Base-by-base conservation (phyloP, 2,797 vertebrate genomes). In the Micropoecilia bifurca region DNA sequence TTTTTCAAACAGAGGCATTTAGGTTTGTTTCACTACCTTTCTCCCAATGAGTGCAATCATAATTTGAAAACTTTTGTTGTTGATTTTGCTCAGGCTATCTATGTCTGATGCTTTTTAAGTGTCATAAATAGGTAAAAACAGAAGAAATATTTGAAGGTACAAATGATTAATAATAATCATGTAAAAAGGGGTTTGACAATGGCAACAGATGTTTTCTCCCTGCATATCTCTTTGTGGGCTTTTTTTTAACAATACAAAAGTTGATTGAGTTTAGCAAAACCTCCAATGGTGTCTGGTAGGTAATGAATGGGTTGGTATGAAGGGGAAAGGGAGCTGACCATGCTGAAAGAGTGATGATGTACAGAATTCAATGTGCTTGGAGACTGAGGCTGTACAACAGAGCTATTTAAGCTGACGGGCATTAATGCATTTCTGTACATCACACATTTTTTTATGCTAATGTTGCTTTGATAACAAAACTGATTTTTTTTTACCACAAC, bases 301-400 rank as follows among this genome's bases (percentile, higher is more conserved):
- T 59, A 28, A 59, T 59, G 12, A 14, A 59, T 59, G 57, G 13
- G 28, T 30, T 30, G 57, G 10, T 59, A 16, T 28, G 13, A 30
- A 33, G 28, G 6, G 25, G 57, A 61, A 16, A 61, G 57, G 28
- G 14, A 61, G 28, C 57, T 61, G 28, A 61, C 57, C 28, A 61
- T 61, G 57, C 57, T 61, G 57, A 61, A 61, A 61, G 57, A 61
- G 28, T 59, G 57, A 59, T 28, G 57, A 59, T 59, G n/a, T 61
- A 61, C 57, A 30, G 57, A 61, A 61, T 61, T 30, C 28, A 16
- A 13, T 33, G 28, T 16, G 28, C 57, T 61, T 16, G 28, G 28
- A 61, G 28, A 33, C 57, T 16, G 30, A 61, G 33, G 3, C 57
- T 33, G 22, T 16, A 25, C 28, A 61, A 10, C 55, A 57, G 28